Percentiles rank a stretch among this genome's conserved stretches.
phyloP scores from a whole-genome alignment of 2,113 vertebrate genomes.

The Ploceus nigricollis region DNA sequence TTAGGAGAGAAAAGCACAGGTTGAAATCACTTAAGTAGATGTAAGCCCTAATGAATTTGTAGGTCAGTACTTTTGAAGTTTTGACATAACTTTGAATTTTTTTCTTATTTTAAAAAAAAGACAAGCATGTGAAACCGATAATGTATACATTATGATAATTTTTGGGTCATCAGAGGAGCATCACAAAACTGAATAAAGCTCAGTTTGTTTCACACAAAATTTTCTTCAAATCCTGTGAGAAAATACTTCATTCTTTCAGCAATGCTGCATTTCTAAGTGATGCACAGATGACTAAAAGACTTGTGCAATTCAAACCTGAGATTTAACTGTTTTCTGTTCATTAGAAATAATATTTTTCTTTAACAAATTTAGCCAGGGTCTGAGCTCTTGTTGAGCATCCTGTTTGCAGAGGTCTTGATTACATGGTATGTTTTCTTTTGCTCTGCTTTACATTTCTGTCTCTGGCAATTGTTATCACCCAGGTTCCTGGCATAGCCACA shows the following conservation, averaged over 20 bases:
- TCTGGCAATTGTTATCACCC: background rate
- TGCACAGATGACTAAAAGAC: background rate
- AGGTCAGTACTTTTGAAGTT: background rate
- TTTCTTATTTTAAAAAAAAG: background rate
- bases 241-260: background rate
- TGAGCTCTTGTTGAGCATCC: background rate
- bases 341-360: background rate
- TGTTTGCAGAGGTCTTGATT: background rate
- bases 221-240: background rate
- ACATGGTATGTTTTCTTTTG: background rate
- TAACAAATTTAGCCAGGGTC: background rate
- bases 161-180: background rate
- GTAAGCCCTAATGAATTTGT: background rate
- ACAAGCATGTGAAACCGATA: background rate
- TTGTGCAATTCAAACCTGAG: background rate
- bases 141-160: background rate
- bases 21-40: background rate
- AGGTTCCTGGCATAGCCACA: background rate
- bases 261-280: background rate
- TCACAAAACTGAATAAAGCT: background rate
- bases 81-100: background rate
- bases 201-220: background rate
- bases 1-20: background rate
- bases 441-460: background rate
- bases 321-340: background rate